Evolutionary conservation across 2,113 vertebrate genomes (phyloP), one percentile per base, ranked within the genome.

Genomic region (Tamias sibiricus): DNA sequence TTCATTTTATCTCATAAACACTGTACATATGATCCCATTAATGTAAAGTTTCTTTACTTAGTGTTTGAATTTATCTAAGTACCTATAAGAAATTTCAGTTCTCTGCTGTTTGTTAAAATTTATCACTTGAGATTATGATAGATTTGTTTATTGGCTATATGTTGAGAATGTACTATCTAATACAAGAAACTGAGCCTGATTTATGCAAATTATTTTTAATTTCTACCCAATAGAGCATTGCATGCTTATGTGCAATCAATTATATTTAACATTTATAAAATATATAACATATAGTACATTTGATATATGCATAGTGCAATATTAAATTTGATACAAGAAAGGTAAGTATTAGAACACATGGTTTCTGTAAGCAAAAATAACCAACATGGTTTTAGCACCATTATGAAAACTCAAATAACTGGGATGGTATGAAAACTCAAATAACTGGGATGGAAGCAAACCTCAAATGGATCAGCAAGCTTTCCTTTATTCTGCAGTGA

Each of bases 1-100:
- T 95, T 83, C 37, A 89, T 47, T 79, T 94, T 90, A 80, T 72
- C 42, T 76, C 54, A 68, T 66, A 97, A 90, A 74, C 8, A 75
- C 42, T 52, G 9, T 6, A 74, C 9, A 80, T 32, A 49, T 82
- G 26, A 91, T 14, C 74, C 12, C 30, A 16, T 88, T 87, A 84
- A 89, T 57, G n/a, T 74, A 57, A 85, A 76, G 10, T 69, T 86
- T 26, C 37, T 94, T 80, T n/a, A 74, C 52, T 74, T 89, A 94
- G 7, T 90, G 19, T 74, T 87, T 92, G 64, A 87, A 87, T 22
- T 83, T 75, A 35, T 64, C 13, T 40, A 92, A 17, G 0, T 77
- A 49, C 12, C 35, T 89, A 62, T 16, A 84, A 30, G 37, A 85
- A 87, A 76, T 66, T 44, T 84, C n/a, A 84, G 1, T 82, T 94